phyloP scores from a whole-genome alignment of 2,888 invertebrate genomes.

The Anthrax anthrax region DNA sequence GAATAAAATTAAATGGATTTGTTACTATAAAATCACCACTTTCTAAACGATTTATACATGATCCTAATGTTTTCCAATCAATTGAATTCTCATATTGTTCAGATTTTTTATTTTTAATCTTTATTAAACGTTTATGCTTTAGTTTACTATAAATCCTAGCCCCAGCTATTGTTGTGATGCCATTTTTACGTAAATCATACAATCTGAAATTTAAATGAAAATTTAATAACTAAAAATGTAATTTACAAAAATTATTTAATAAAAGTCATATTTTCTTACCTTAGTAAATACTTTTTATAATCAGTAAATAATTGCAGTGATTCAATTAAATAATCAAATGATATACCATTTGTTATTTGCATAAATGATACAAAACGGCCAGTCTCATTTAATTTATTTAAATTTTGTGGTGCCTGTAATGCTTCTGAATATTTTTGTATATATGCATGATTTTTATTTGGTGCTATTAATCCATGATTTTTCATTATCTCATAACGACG shows the following conservation, averaged over 20 bases:
- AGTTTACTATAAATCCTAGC: constrained; percentile 51
- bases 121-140: constrained; percentile 36
- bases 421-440: constrained; percentile 53
- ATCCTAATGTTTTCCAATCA: constrained; percentile 22
- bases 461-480: constrained; percentile 64
- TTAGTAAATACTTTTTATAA: constrained; percentile 44
- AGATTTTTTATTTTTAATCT: constrained; percentile 19
- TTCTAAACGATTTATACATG: constrained; percentile 23
- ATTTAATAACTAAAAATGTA: neutral
- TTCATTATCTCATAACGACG: constrained; percentile 58
- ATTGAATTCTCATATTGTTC: constrained; percentile 11
- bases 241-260: too few relatives aligned
- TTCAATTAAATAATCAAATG: constrained; percentile 66
- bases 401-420: constrained; percentile 38
- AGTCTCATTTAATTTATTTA: constrained; percentile 18
- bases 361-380: constrained; percentile 50
- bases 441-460: constrained; percentile 54
- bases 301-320: constrained; percentile 57
- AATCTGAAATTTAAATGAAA: constrained; percentile 30
- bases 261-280: too few relatives aligned
- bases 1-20: neutral
- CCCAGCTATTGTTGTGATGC: constrained; percentile 50
- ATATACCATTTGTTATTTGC: constrained; percentile 56
- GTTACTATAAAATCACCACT: neutral
- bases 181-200: constrained; percentile 52